Evolutionary conservation across 2,797 vertebrate genomes (phyloP).

Genomic region (Brachyrhaphis roseni): DNA sequence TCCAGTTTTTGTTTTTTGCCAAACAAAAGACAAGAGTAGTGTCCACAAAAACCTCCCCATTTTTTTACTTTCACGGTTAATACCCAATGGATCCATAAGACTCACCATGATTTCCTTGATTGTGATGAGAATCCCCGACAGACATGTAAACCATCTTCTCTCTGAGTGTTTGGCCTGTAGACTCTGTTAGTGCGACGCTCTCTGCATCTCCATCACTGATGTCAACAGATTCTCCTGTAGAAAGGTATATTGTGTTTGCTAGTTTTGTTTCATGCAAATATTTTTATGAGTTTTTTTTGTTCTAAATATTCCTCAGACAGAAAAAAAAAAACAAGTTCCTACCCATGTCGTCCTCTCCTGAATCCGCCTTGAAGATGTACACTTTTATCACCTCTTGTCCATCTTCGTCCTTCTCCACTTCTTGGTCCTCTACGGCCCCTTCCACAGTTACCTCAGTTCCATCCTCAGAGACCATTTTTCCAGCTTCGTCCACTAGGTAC

Average conservation of each 20-base stretch:
- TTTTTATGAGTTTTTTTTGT: background rate
- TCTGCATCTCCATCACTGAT: slow-evolving; percentile 94
- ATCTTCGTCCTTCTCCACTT: slow-evolving; percentile 94
- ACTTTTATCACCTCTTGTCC: slow-evolving; percentile 99
- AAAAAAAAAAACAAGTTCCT: slow-evolving; percentile 52
- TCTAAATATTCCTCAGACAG: background rate
- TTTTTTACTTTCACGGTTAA: slow-evolving; percentile 35
- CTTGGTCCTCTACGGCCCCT: slow-evolving; percentile 86
- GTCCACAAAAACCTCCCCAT: background rate
- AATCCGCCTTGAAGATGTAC: slow-evolving; percentile 99
- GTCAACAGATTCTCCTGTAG: slow-evolving; percentile 92
- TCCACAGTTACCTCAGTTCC: slow-evolving; percentile 92
- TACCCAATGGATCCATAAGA: slow-evolving; percentile 12
- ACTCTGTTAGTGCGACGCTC: slow-evolving; percentile 87
- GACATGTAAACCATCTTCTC: slow-evolving; percentile 99
- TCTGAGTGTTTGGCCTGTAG: slow-evolving; percentile 88
- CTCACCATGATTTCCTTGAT: slow-evolving; percentile 93
- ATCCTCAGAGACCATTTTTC: slow-evolving; percentile 95
- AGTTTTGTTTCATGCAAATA: background rate
- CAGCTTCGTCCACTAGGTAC: slow-evolving; percentile 92
- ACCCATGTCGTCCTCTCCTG: slow-evolving; percentile 97
- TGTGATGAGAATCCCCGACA: slow-evolving; percentile 92
- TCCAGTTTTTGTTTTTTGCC: background rate
- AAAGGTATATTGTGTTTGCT: slow-evolving; percentile 7
- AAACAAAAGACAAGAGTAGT: background rate